Conservation (phyloP, 2,797 vertebrate genomes). For the Micropoecilia bifurca region DNA sequence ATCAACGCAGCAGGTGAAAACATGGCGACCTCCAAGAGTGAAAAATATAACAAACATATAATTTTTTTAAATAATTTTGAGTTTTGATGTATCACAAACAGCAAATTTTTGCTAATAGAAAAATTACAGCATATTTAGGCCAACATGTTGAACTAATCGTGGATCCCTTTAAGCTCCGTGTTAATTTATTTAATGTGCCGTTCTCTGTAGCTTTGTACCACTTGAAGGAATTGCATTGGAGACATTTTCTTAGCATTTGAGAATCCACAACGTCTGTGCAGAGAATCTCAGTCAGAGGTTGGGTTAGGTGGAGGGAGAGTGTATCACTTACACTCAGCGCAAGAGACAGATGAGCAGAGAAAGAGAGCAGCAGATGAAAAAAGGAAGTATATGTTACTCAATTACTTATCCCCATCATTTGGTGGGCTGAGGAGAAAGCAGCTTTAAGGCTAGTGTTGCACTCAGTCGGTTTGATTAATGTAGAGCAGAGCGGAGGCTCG, state of each 20-base stretch:
- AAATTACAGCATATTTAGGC: too few species aligned
- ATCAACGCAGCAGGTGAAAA: too few species aligned
- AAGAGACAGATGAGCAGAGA: slow-evolving; percentile 35
- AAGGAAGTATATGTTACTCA: slow-evolving; percentile 29
- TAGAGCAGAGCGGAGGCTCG: slow-evolving; percentile 44
- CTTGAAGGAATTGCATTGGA: slow-evolving; percentile 12
- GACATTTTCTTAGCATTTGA: slow-evolving; percentile 22
- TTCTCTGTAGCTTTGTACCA: slow-evolving; percentile 17
- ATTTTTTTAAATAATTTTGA: too few species aligned
- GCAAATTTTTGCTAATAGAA: too few species aligned
- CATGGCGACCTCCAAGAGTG: too few species aligned
- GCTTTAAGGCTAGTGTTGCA: slow-evolving; percentile 43
- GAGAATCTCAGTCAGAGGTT: slow-evolving; percentile 27
- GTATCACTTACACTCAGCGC: slow-evolving; percentile 49
- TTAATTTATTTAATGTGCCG: slow-evolving; percentile 46
- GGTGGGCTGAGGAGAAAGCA: slow-evolving; percentile 37
- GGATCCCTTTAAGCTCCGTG: slow-evolving; percentile 1
- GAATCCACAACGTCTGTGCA: slow-evolving; percentile 38
- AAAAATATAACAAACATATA: too few species aligned
- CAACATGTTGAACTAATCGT: too few species aligned
- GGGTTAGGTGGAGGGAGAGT: slow-evolving; percentile 13
- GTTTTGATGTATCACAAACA: too few species aligned
- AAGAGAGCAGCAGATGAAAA: slow-evolving; percentile 43
- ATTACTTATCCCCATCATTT: slow-evolving; percentile 61
- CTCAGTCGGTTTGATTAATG: slow-evolving; percentile 54